phyloP scores from a whole-genome alignment of 2,113 vertebrate genomes.

The Phasianus colchicus region DNA sequence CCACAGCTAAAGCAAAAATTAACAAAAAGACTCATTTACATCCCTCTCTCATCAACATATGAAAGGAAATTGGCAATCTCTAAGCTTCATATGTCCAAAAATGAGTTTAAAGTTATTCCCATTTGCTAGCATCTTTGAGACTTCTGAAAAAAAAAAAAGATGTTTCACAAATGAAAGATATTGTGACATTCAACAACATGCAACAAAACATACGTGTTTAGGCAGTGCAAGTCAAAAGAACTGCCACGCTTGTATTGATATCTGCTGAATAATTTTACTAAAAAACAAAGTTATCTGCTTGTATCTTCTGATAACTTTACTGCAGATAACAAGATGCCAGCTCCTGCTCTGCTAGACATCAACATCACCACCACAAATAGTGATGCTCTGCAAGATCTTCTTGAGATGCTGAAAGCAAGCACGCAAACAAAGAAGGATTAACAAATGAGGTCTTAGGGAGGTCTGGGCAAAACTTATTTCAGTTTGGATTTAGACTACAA shows the following conservation, averaged over 20 bases:
- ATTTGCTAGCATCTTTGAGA: not conserved
- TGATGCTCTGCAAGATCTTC: not conserved
- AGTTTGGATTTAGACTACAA: slow-evolving; percentile 59
- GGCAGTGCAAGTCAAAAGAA: not conserved
- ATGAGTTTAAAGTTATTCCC: not conserved
- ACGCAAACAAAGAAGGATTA: slow-evolving; percentile 39
- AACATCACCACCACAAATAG: not conserved
- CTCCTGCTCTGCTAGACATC: not conserved
- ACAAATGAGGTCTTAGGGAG: not conserved
- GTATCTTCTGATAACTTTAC: not conserved
- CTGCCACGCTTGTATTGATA: not conserved
- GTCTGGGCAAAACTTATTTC: slow-evolving; percentile 36
- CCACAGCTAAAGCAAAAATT: not conserved
- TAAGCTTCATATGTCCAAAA: not conserved
- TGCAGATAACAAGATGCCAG: not conserved
- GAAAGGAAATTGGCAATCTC: not conserved
- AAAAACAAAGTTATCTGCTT: not conserved
- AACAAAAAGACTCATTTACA: not conserved
- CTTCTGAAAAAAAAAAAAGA: not conserved
- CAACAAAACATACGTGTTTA: not conserved
- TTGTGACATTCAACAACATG: not conserved
- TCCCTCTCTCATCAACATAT: not conserved
- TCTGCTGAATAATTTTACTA: slow-evolving; percentile 17
- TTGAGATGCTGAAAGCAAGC: not conserved
- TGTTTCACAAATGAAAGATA: not conserved